Evolutionary conservation across 53 echinoderm and acorn worm species (phyloP).

Genomic region (Holothuria leucospilota): DNA sequence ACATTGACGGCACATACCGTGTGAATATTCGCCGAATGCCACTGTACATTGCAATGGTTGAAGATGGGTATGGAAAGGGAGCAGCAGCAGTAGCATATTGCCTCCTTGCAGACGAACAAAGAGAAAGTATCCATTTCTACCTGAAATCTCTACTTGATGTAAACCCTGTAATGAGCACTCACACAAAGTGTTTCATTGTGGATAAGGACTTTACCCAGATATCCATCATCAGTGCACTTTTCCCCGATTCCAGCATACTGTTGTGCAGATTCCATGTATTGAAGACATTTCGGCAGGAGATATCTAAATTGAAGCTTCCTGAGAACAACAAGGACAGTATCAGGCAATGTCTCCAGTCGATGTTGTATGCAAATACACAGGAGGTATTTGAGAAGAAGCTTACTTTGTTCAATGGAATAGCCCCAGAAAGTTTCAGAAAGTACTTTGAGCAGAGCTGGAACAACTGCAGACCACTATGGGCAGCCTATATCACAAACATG

Average conservation of each 20-base stretch:
- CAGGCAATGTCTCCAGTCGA: conserved; percentile 9
- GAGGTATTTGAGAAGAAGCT: background rate
- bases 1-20: conserved; percentile 28
- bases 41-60: conserved; percentile 24
- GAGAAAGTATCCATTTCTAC: conserved; percentile 16
- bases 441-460: conserved; percentile 26
- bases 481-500: conserved; percentile 11
- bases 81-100: too few species aligned
- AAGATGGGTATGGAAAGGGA: conserved; percentile 2
- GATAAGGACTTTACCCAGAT: conserved; percentile 27
- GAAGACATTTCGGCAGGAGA: conserved; percentile 34
- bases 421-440: background rate
- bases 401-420: background rate
- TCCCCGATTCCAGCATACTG: background rate
- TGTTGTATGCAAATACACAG: conserved; percentile 14
- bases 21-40: conserved; percentile 27
- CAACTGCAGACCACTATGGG: conserved; percentile 27
- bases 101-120: conserved; percentile 17
- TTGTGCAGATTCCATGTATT: conserved; percentile 18
- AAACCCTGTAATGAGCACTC: background rate
- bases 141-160: background rate
- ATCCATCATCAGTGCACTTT: background rate
- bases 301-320: conserved; percentile 4
- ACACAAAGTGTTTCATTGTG: conserved; percentile 22
- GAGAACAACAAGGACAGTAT: conserved; percentile 6